Base-by-base conservation (phyloP, 37 sponge, comb jelly and placozoan genomes). In the Mnemiopsis leidyi region DNA sequence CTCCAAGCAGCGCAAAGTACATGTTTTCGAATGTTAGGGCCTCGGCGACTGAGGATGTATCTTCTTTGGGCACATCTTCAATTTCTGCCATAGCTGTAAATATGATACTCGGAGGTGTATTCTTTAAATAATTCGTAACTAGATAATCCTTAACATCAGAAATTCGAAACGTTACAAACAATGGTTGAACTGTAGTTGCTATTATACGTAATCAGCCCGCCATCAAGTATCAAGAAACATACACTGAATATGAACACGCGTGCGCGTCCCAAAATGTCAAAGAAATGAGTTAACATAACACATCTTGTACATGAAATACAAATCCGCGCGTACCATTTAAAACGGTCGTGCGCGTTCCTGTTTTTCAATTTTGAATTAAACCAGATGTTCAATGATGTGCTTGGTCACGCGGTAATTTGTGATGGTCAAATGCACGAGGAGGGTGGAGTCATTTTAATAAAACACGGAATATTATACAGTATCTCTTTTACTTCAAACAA, bases 1-100 rank as follows among this genome's bases (percentile, higher is more conserved):
- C 82, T 7, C 82, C 82, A 9, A 79, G 36, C 82, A 79, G 21
- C 5, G 82, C 82, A 79, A 79, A 79, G 82, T 79, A 79, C 82
- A 79, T 79, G 82, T 79, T 79, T 2, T 79, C 82, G 36, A 79
- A 79, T 5, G 82, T 79, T 1, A 79, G 31, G 23, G 82, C 82
- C 21, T 79, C 82, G 2, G 82, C 82, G 9, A 79, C 37, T 7
- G 82, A 69, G 18, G 68, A 61, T 18, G 18, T 18, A 18, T 9
- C 18, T 25, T 69, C 73, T 25, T 69, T 25, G 2, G 73, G 9
- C 9, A 13, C 5, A 13, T 48, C 61, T 18, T 18, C 61, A 5
- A 48, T 13, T 48, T 48, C 61, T 13, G 13, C 13, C 61, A 48
- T 48, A n/a, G n/a, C n/a, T n/a, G n/a, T n/a, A n/a, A n/a, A n/a